phyloP scores from a whole-genome alignment of 2,797 vertebrate species.

The Eulemur coronatus region DNA sequence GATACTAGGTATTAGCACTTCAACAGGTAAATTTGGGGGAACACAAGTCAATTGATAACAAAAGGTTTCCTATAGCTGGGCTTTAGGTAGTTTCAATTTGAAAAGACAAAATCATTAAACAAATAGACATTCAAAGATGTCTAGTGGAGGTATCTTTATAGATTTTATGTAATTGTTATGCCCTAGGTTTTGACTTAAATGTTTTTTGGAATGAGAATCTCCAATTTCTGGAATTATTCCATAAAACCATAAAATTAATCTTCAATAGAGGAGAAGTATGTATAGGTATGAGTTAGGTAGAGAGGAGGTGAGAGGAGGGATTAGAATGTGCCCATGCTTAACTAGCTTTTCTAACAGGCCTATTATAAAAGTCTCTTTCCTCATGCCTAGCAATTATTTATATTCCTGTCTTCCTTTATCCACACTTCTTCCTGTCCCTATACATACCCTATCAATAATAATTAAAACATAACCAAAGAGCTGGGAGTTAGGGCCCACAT shows the following conservation, averaged over 20 bases:
- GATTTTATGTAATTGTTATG: background rate
- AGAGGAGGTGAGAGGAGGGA: no score
- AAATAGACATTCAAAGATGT: background rate
- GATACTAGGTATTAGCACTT: no score
- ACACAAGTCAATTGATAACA: background rate
- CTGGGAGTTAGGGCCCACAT: no score
- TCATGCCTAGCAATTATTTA: no score
- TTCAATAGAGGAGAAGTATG: background rate
- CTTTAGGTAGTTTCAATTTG: background rate
- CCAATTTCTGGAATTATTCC: background rate
- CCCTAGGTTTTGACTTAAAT: background rate
- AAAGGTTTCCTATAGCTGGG: background rate
- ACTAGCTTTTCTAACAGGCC: no score
- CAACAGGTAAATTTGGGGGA: background rate
- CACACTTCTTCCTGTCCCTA: no score
- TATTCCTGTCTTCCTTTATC: no score
- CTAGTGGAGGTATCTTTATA: background rate
- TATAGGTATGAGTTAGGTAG: no score
- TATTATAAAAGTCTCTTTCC: no score
- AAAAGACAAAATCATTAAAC: background rate
- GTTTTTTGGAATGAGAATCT: background rate
- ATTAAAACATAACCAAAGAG: no score
- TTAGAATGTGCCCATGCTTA: no score
- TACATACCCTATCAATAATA: no score
- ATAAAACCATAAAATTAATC: background rate